A percentile compares a stretch with the other conserved stretches of the same genome.
Conservation (phyloP, 2,797 vertebrate genomes). For the Sardinella longiceps region DNA sequence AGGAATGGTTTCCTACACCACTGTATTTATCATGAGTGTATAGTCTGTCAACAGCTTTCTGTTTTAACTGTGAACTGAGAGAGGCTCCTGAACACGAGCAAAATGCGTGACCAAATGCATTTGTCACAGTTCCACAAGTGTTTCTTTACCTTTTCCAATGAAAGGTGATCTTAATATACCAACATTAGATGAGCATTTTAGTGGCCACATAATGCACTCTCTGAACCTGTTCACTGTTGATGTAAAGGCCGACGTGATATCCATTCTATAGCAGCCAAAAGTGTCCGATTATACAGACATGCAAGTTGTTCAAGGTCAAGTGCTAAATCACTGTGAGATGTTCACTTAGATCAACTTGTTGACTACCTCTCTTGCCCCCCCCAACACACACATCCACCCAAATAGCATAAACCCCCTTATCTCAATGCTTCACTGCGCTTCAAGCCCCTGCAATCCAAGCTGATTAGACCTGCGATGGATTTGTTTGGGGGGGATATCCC, state of each 20-base stretch:
- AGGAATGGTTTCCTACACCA: neutral
- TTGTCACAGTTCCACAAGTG: neutral
- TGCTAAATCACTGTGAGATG: neutral
- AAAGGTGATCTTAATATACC: neutral
- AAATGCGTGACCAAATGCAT: neutral
- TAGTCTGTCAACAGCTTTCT: neutral
- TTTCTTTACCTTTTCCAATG: neutral
- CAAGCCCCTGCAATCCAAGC: neutral
- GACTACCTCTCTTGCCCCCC: neutral
- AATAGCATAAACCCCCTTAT: neutral
- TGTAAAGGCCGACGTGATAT: no score
- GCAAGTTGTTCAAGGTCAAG: no score
- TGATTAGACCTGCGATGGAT: neutral
- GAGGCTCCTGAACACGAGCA: neutral
- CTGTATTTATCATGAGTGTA: neutral
- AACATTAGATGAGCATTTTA: neutral
- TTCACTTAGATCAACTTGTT: no score
- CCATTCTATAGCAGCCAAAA: no score
- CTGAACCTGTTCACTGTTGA: no score
- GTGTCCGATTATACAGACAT: no score
- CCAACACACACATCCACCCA: neutral
- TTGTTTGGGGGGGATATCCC: neutral
- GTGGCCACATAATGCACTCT: neutral
- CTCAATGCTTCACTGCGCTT: neutral
- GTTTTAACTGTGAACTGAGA: neutral